phyloP scores from a whole-genome alignment of 2,888 invertebrate species.

The Sphaerophoria taeniata region DNA sequence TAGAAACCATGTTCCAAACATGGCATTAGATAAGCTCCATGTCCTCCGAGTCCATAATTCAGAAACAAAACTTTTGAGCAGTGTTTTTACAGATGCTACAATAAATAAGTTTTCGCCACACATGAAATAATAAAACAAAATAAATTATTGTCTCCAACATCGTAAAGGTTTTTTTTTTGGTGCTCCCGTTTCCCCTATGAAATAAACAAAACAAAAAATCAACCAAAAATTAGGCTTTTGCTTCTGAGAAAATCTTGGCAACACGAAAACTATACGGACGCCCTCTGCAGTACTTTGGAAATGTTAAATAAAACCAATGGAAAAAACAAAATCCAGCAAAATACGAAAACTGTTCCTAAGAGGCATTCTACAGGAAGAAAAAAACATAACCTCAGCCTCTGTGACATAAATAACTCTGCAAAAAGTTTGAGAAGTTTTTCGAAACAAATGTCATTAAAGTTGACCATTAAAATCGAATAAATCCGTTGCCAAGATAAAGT shows the following conservation, averaged over 20 bases:
- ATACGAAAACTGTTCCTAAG: constrained; percentile 23
- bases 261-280: constrained; percentile 10
- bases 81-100: constrained; percentile 60
- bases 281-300: background rate
- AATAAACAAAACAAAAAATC: background rate
- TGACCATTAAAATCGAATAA: constrained; percentile 72
- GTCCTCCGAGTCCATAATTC: constrained; percentile 45
- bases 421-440: constrained; percentile 63
- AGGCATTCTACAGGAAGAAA: too few species aligned
- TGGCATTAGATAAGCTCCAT: constrained; percentile 33
- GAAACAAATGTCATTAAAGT: constrained; percentile 68
- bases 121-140: constrained; percentile 67
- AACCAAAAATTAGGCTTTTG: constrained; percentile 36
- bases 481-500: constrained; percentile 66
- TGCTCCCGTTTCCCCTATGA: background rate
- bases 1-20: constrained; percentile 38
- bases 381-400: constrained; percentile 41
- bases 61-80: constrained; percentile 38
- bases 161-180: too few species aligned
- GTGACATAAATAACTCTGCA: constrained; percentile 46
- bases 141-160: constrained; percentile 60
- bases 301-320: constrained; percentile 12
- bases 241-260: constrained; percentile 41
- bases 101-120: constrained; percentile 43
- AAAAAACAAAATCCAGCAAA: constrained; percentile 28